Conservation (phyloP, 2,113 vertebrate species). For the Vulpes lagopus region DNA sequence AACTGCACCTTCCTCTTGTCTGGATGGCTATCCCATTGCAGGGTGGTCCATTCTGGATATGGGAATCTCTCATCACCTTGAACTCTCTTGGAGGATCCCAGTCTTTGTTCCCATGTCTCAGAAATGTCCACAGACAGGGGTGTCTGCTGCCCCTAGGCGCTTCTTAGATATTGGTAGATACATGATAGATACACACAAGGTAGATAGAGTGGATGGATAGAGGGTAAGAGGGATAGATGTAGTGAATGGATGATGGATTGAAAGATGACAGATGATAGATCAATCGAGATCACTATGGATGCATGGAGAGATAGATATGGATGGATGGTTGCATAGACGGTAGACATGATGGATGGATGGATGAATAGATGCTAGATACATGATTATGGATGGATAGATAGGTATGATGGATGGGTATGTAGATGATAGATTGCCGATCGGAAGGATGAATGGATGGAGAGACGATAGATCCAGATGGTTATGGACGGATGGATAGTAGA, state of each 20-base stretch:
- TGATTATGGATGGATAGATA: no score
- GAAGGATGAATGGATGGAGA: not conserved
- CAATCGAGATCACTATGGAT: no score
- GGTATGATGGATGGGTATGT: not conserved
- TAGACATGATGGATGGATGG: not conserved
- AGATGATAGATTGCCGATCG: not conserved
- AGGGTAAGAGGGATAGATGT: not conserved
- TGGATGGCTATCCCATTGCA: fast-evolving
- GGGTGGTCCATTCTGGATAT: no score
- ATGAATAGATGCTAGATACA: not conserved
- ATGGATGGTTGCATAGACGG: not conserved
- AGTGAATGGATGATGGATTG: not conserved
- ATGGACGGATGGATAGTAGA: not conserved
- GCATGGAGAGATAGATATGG: not conserved
- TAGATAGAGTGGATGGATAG: not conserved
- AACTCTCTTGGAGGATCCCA: not conserved
- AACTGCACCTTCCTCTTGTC: not conserved
- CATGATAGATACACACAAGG: no score
- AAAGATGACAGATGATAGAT: not conserved
- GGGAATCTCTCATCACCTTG: not conserved
- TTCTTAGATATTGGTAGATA: not conserved
- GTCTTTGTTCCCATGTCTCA: no score
- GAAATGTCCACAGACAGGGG: not conserved
- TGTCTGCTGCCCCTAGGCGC: fast-evolving
- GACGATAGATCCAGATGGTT: no score